Evolutionary conservation across 2,888 invertebrate genomes (phyloP).

Genomic region (Troides aeacus): DNA sequence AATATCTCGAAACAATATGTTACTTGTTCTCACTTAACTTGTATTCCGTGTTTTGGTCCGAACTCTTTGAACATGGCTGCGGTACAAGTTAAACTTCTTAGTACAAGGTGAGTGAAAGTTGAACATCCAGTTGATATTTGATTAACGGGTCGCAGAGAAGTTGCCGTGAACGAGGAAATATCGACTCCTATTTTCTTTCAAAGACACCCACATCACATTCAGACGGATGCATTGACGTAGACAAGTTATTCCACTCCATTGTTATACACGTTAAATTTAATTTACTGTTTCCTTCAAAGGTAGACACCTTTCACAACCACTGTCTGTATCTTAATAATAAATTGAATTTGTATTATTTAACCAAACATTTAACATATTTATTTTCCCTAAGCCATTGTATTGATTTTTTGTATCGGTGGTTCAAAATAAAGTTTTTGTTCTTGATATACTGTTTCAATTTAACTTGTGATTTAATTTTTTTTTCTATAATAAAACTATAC

Average conservation of each 20-base stretch:
- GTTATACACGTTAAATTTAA: neutral
- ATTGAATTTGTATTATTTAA: no score
- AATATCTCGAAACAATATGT: neutral
- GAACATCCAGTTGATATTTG: neutral
- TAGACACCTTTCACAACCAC: no score
- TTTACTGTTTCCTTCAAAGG: neutral
- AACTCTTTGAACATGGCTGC: neutral
- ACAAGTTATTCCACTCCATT: neutral
- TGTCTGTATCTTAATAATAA: no score
- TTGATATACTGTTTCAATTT: no score
- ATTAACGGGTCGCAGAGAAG: neutral
- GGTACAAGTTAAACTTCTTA: neutral
- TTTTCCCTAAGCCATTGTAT: no score
- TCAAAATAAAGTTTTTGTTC: no score
- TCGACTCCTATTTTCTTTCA: neutral
- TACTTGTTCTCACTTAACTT: neutral
- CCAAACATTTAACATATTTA: no score
- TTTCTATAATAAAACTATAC: no score
- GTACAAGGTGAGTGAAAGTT: neutral
- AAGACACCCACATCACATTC: neutral
- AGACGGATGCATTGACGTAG: neutral
- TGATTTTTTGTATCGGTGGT: no score
- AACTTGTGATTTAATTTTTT: no score
- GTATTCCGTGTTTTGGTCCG: neutral
- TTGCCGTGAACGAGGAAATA: neutral